Evolutionary conservation across 2,113 vertebrate species (phyloP).

Genomic region (Amphiprion percula): DNA sequence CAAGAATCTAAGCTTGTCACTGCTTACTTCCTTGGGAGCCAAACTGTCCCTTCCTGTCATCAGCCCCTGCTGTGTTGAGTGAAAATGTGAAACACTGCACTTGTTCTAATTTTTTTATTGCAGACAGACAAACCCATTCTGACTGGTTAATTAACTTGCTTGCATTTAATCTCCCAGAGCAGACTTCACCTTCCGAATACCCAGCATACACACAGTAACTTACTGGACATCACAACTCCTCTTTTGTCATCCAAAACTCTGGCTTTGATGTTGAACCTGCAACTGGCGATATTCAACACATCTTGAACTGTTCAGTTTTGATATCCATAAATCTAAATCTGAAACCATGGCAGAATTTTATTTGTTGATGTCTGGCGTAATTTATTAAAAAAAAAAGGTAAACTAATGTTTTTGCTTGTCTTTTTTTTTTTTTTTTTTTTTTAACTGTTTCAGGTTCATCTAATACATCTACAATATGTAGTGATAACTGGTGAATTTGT

Average conservation of each 20-base stretch:
- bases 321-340: conserved; percentile 44
- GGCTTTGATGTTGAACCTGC: conserved; percentile 9
- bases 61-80: conserved; percentile 1
- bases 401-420: conserved; percentile 18
- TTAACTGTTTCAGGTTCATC: no score
- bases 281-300: conserved; percentile 30
- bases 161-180: conserved; percentile 14
- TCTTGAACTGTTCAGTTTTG: conserved; percentile 34
- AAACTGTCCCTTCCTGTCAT: neutral
- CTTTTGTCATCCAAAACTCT: neutral
- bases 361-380: conserved; percentile 70
- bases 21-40: neutral
- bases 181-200: neutral
- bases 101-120: conserved; percentile 22
- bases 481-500: no score
- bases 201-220: neutral
- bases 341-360: conserved; percentile 48
- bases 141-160: conserved; percentile 9
- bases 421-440: no score
- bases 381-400: conserved; percentile 78
- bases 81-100: conserved; percentile 33
- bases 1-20: neutral
- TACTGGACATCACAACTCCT: neutral
- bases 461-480: no score
- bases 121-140: conserved; percentile 20